Conservation (phyloP, 2,113 vertebrate species). For the Datnioides undecimradiatus region DNA sequence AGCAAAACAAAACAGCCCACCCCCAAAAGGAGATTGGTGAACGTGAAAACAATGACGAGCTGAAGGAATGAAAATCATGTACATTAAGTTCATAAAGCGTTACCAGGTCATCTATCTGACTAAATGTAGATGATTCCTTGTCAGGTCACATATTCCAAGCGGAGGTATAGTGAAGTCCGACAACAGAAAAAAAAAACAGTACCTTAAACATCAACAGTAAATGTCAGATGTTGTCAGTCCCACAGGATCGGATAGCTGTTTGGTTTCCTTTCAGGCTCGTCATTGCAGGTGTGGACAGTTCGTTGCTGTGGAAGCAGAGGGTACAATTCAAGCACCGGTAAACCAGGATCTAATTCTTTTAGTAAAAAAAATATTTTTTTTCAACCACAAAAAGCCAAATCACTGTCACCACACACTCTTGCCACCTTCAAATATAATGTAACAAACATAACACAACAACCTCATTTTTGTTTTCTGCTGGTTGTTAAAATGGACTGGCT, state of each 20-base stretch:
- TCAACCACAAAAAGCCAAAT: not conserved
- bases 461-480: not conserved
- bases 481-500: not conserved
- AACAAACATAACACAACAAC: not conserved
- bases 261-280: too few species aligned
- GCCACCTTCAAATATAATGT: not conserved
- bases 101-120: not conserved
- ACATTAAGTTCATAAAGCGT: too few species aligned
- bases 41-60: too few species aligned
- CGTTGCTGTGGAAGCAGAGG: not conserved
- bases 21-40: not conserved
- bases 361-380: not conserved
- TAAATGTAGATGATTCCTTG: conserved; percentile 26
- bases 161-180: not conserved
- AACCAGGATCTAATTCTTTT: not conserved
- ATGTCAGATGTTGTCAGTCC: conserved; percentile 14
- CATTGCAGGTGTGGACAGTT: not conserved
- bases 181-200: conserved; percentile 1
- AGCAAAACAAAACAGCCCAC: too few species aligned
- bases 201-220: not conserved
- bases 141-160: conserved; percentile 8
- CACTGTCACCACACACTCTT: not conserved
- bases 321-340: not conserved
- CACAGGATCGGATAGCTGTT: not conserved
- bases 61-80: too few species aligned